These are phyloP conservation scores for Hippocampus comes DNA, from an alignment of 2,113 vertebrate genomes.

Conservation along the genomic window DNA sequence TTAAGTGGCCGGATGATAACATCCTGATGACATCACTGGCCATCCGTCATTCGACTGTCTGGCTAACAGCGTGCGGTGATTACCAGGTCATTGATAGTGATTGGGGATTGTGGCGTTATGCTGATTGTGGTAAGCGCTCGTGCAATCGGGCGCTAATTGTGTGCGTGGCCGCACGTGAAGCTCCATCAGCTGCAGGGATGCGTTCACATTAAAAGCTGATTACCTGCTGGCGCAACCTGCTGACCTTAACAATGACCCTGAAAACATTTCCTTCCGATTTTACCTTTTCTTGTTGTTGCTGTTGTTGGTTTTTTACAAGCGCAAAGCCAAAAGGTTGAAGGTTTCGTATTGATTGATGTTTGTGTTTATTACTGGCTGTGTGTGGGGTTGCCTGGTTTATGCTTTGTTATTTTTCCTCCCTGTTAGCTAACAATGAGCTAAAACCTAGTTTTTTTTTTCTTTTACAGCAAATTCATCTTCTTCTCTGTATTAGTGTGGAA, in stretches of 20 bases:
- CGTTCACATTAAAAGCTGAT: constrained; percentile 53
- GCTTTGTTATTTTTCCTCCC: neutral
- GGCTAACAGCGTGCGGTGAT: constrained; percentile 39
- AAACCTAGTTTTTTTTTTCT: no score
- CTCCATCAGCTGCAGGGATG: constrained; percentile 38
- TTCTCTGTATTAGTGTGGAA: no score
- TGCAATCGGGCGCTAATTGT: constrained; percentile 15
- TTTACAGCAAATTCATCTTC: no score
- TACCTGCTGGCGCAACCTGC: constrained; percentile 37
- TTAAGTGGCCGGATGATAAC: constrained; percentile 57
- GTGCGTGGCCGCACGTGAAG: constrained; percentile 29
- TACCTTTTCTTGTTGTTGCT: neutral
- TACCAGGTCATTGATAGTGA: constrained; percentile 53
- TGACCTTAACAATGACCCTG: constrained; percentile 51
- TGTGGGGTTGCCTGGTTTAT: neutral
- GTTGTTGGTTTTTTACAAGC: neutral
- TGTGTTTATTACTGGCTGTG: neutral
- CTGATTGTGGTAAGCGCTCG: constrained; percentile 44
- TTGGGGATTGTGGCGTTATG: constrained; percentile 50
- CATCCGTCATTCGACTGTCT: constrained; percentile 30
- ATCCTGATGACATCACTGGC: constrained; percentile 61
- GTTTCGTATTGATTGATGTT: neutral
- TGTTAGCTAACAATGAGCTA: no score
- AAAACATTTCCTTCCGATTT: constrained; percentile 13
- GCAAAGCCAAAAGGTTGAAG: neutral